Evolutionary conservation across 1,140 invertebrate genomes (phyloP).

Genomic region (Wasmannia auropunctata): DNA sequence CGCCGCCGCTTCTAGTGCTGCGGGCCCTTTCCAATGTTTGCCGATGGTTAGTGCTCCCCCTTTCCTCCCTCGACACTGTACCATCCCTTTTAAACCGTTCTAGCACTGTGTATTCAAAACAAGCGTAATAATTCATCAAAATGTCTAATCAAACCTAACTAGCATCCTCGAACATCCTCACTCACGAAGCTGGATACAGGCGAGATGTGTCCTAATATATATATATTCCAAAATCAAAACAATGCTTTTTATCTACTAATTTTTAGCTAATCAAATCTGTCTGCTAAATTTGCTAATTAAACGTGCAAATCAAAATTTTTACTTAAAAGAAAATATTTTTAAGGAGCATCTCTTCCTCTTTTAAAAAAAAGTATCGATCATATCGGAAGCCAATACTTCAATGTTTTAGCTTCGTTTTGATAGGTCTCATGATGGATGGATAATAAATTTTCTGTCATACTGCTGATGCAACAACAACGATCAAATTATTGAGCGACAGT

Average conservation of each 20-base stretch:
- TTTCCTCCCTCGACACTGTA: background rate
- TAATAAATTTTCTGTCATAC: background rate
- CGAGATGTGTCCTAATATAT: conserved; percentile 1
- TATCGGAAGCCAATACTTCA: background rate
- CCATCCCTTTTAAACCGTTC: conserved; percentile 10
- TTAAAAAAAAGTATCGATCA: background rate
- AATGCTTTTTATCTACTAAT: background rate
- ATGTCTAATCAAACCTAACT: conserved; percentile 37
- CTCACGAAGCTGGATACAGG: conserved; percentile 66
- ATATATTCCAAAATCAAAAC: conserved; percentile 34
- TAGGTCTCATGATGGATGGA: background rate
- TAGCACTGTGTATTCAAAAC: conserved; percentile 39
- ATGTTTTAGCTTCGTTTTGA: conserved; percentile 1
- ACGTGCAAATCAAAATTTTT: conserved; percentile 39
- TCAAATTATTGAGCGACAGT: conserved; percentile 12
- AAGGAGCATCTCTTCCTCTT: background rate
- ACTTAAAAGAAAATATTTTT: conserved; percentile 18
- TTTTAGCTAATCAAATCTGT: no score
- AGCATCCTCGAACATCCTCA: conserved; percentile 16
- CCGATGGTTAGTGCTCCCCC: conserved; percentile 66
- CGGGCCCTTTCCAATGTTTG: conserved; percentile 70
- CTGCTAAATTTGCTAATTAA: no score
- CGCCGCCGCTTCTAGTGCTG: background rate
- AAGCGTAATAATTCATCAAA: conserved; percentile 43
- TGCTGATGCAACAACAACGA: background rate